Evolutionary conservation across 2,888 invertebrate genomes (phyloP).

Genomic region (Caenorhabditis wallacei): DNA sequence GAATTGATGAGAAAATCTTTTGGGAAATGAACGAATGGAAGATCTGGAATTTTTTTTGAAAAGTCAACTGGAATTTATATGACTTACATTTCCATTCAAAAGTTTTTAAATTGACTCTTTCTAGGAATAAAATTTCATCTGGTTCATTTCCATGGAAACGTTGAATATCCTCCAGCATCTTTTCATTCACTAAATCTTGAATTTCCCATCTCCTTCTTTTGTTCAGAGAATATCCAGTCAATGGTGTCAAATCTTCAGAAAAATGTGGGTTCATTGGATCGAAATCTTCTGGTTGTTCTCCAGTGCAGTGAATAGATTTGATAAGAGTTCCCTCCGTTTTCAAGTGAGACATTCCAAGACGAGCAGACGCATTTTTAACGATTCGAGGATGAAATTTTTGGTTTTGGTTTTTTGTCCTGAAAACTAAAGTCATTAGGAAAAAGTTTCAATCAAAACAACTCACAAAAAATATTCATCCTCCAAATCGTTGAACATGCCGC

Average conservation of each 20-base stretch:
- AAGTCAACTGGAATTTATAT: background rate
- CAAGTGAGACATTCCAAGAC: constrained; percentile 31
- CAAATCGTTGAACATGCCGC: background rate
- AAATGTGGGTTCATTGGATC: background rate
- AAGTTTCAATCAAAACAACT: background rate
- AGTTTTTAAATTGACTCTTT: constrained; percentile 39
- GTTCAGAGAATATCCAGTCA: constrained; percentile 20
- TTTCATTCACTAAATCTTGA: background rate
- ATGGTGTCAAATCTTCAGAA: constrained; percentile 19
- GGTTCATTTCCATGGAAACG: background rate
- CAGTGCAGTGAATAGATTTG: constrained; percentile 18
- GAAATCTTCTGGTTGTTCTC: background rate
- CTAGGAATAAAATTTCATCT: constrained; percentile 16
- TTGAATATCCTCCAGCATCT: constrained; percentile 1
- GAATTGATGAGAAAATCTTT: constrained; percentile 21
- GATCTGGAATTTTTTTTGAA: constrained; percentile 10
- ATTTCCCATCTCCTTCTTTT: constrained; percentile 38
- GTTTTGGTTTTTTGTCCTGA: constrained; percentile 12
- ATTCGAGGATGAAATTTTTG: background rate
- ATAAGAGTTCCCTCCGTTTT: constrained; percentile 21
- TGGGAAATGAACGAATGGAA: constrained; percentile 3
- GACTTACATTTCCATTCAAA: constrained; percentile 44
- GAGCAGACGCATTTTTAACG: constrained; percentile 20
- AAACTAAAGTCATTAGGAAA: background rate
- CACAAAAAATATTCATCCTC: background rate